A percentile compares a stretch with the other conserved stretches of the same genome.
These are phyloP conservation scores for Sceloporus undulatus DNA, from an alignment of 2,113 vertebrate species.

Conservation along the genomic window DNA sequence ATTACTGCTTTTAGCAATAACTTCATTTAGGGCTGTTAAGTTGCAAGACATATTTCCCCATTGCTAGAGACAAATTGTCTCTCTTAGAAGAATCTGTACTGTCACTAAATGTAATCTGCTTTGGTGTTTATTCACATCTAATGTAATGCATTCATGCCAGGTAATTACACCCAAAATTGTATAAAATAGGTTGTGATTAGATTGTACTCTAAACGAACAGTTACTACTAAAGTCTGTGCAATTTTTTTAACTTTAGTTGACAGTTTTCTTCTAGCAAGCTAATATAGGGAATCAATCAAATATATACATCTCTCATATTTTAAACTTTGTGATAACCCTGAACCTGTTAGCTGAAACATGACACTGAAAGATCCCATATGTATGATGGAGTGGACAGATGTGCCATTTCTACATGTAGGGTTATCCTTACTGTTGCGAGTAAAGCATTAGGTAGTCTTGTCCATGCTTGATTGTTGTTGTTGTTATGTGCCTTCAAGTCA, in stretches of 20 bases:
- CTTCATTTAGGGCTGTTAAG: slow-evolving; percentile 46
- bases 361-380: neutral
- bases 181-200: slow-evolving; percentile 32
- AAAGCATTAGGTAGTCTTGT: too few relatives aligned
- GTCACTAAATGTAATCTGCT: slow-evolving; percentile 16
- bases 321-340: neutral
- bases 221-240: slow-evolving; percentile 3
- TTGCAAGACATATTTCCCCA: slow-evolving; percentile 39
- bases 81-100: slow-evolving; percentile 47
- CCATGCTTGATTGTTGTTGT: too few relatives aligned
- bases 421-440: too few relatives aligned
- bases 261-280: neutral
- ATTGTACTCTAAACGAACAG: slow-evolving; percentile 39
- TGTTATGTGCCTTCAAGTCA: too few relatives aligned
- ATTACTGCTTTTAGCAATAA: slow-evolving; percentile 52
- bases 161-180: slow-evolving; percentile 11
- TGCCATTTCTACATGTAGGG: neutral
- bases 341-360: neutral
- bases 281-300: neutral
- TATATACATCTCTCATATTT: neutral
- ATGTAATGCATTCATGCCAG: slow-evolving; percentile 45
- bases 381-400: neutral
- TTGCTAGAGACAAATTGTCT: slow-evolving; percentile 47
- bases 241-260: neutral
- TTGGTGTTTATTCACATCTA: slow-evolving; percentile 33